phyloP scores from a whole-genome alignment of 2,888 invertebrate species.

The Calameuta pallipes region DNA sequence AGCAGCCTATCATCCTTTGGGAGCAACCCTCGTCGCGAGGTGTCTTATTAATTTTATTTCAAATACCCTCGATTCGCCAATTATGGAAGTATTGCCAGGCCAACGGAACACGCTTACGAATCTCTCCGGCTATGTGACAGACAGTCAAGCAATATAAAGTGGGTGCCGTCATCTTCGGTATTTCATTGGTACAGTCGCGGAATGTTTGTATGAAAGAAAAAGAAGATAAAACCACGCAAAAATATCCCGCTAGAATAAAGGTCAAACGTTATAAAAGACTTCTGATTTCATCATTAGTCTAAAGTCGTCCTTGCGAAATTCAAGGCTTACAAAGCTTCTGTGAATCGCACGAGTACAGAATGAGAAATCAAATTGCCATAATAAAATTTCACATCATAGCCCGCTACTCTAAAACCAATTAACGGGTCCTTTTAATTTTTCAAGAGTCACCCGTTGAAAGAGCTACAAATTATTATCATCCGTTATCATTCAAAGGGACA shows the following conservation, averaged over 20 bases:
- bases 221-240: no score
- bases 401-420: slow-evolving; percentile 7
- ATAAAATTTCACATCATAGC: slow-evolving; percentile 7
- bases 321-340: background rate
- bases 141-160: background rate
- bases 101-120: background rate
- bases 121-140: background rate
- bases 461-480: background rate
- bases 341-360: background rate
- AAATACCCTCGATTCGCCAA: background rate
- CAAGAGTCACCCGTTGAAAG: background rate
- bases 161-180: background rate
- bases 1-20: background rate
- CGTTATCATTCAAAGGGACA: background rate
- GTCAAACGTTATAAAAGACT: background rate
- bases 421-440: slow-evolving; percentile 14
- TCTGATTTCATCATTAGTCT: background rate
- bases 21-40: background rate
- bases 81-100: background rate
- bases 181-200: background rate
- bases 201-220: no score
- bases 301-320: background rate
- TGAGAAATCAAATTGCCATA: slow-evolving; percentile 14
- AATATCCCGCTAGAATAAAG: background rate
- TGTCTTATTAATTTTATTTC: background rate